phyloP scores from a whole-genome alignment of 2,888 invertebrate genomes.

The Chalcosyrphus nemorum region DNA sequence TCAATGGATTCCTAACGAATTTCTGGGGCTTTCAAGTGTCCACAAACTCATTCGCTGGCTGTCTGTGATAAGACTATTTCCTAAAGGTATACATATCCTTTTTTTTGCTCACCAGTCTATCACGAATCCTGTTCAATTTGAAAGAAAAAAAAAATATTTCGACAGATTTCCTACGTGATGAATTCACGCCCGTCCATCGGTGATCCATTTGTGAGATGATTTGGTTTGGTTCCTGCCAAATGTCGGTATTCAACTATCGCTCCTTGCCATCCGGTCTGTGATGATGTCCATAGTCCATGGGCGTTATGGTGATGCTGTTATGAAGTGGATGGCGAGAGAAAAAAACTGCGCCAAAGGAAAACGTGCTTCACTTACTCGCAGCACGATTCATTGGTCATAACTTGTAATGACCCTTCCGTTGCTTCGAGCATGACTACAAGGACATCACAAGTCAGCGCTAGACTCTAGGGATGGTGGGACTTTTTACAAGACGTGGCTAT shows the following conservation, averaged over 20 bases:
- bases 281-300: neutral
- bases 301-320: neutral
- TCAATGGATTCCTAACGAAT: too few species aligned
- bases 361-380: slow-evolving; percentile 14
- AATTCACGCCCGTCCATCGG: neutral
- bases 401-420: slow-evolving; percentile 6
- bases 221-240: neutral
- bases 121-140: neutral
- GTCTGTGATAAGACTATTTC: neutral
- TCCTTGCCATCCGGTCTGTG: neutral
- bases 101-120: neutral
- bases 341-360: neutral
- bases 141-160: neutral
- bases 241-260: slow-evolving; percentile 3
- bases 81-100: neutral
- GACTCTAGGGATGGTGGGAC: neutral
- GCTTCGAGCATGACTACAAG: neutral
- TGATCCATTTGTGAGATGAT: slow-evolving; percentile 3
- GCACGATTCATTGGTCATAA: slow-evolving; percentile 26
- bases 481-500: neutral
- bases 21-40: too few species aligned
- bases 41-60: too few species aligned
- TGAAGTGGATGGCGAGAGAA: neutral
- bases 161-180: slow-evolving; percentile 9
- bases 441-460: neutral